Evolutionary conservation across 1,140 invertebrate genomes (phyloP), one percentile per base, ranked within the genome.

Genomic region (Pseudoatta argentina): DNA sequence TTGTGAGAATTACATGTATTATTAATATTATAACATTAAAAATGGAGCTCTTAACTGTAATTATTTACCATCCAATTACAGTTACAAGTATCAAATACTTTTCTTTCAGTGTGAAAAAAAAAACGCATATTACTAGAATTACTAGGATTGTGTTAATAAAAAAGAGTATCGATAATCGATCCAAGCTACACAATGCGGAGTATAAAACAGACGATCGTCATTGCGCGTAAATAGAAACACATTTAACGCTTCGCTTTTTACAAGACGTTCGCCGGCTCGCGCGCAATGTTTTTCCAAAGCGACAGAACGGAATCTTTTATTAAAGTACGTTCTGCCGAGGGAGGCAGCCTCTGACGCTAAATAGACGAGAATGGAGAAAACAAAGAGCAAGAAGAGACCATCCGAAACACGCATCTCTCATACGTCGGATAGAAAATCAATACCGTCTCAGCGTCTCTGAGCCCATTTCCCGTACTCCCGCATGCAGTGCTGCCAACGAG

Each of bases 361-460:
- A 89, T 86, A 90, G 81, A 86, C 88, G 82, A 86, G 89, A 89
- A 75, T 75, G 85, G 78, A 79, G 83, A 90, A 93, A 93, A 92
- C 88, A 89, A 90, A 90, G 85, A 91, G 87, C 79, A 87, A 91
- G 86, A 86, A 86, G 89, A 87, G 89, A 87, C 90, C 89, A 93
- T 91, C 92, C 92, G 93, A 93, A 94, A 94, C 93, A 94, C 91
- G 94, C 94, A 94, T 94, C 92, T 93, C 92, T 93, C 92, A 93
- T 92, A 94, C 93, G 91, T 93, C 92, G 92, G 92, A 94, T 94
- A 94, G 93, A 94, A 94, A 94, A 94, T 94, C 94, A 94, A 94
- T 94, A 94, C 92, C 92, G 91, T 92, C 91, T 92, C 92, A 93
- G 89, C 91, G 90, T 92, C 79, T 91, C 90, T 92, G 91, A 94